Evolutionary conservation across 2,888 invertebrate genomes (phyloP).

Genomic region (Embidobia sp.): DNA sequence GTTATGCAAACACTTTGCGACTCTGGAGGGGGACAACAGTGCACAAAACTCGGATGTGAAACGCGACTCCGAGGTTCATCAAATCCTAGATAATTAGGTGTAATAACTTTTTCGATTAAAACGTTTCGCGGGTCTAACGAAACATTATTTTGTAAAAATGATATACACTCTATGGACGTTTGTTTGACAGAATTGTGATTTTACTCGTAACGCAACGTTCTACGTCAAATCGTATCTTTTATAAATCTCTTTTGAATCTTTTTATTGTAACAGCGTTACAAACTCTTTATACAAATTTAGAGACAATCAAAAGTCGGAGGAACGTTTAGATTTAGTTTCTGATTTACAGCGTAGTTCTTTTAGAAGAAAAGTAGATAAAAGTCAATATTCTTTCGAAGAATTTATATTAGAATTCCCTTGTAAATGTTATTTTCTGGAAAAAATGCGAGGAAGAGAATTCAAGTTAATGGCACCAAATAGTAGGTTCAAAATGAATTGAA

Average conservation of each 20-base stretch:
- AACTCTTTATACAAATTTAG: constrained; percentile 10
- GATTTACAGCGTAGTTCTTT: background rate
- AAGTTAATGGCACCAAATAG: too few relatives aligned
- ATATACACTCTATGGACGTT: constrained; percentile 12
- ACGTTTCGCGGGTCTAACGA: constrained; percentile 11
- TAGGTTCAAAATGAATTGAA: too few relatives aligned
- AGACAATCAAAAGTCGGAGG: constrained; percentile 39
- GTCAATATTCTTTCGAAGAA: too few relatives aligned
- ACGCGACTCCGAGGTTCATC: too few relatives aligned
- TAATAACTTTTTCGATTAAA: constrained; percentile 14
- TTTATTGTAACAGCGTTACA: too few relatives aligned
- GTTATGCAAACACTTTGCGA: constrained; percentile 40
- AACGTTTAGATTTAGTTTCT: background rate
- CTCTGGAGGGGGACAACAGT: constrained; percentile 48
- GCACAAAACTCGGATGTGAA: too few relatives aligned
- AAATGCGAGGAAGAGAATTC: too few relatives aligned
- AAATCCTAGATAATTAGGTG: background rate
- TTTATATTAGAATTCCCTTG: too few relatives aligned
- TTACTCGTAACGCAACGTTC: constrained; percentile 4
- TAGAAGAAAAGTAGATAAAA: background rate
- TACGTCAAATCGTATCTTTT: constrained; percentile 18
- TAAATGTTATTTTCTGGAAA: too few relatives aligned
- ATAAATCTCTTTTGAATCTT: background rate
- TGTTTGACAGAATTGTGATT: constrained; percentile 26
- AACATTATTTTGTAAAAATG: constrained; percentile 41